Percentiles rank a stretch among this genome's conserved stretches.
Evolutionary conservation across 2,113 vertebrate genomes (phyloP).

Genomic region (Prionailurus bengalensis): DNA sequence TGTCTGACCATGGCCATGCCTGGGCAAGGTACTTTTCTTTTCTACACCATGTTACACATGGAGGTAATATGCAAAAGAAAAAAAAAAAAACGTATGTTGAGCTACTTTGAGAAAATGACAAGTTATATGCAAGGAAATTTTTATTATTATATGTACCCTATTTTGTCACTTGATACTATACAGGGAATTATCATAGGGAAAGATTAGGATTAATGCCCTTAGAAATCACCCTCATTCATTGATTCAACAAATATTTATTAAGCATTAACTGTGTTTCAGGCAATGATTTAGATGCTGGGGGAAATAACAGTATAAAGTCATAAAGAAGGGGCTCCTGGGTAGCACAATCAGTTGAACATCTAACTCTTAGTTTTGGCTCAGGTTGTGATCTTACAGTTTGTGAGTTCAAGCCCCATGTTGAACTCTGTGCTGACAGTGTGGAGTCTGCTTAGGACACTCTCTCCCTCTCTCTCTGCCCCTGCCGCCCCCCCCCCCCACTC

Average conservation of each 20-base stretch:
- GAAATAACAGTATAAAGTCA: not conserved
- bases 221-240: not conserved
- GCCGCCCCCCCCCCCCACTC: no score
- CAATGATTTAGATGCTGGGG: not conserved
- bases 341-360: no score
- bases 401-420: no score
- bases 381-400: no score
- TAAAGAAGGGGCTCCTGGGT: no score
- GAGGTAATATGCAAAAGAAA: not conserved
- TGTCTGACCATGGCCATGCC: not conserved
- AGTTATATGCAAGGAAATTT: not conserved
- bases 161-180: not conserved
- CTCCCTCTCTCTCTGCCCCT: no score
- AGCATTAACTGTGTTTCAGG: not conserved
- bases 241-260: constrained; percentile 3
- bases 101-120: not conserved
- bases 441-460: no score
- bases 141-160: not conserved
- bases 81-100: not conserved
- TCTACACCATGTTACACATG: not conserved
- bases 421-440: no score
- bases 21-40: not conserved
- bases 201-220: not conserved
- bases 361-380: no score
- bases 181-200: not conserved